These are phyloP conservation scores for Ammospiza nelsoni DNA, from an alignment of 2,113 vertebrate genomes.

Conservation along the genomic window DNA sequence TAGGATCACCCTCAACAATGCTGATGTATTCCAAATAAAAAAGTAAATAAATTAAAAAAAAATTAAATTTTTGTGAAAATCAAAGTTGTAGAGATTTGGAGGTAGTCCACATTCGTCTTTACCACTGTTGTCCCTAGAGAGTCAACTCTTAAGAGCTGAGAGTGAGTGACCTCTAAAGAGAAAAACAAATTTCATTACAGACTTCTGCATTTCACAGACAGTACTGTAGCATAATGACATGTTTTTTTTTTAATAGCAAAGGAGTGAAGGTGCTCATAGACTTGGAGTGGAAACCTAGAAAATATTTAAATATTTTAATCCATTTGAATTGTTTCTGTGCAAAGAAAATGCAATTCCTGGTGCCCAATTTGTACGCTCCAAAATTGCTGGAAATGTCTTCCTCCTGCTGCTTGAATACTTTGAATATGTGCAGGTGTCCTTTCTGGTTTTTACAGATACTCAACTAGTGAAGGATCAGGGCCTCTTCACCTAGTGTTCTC, in stretches of 20 bases:
- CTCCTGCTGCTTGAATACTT: background rate
- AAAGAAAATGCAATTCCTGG: background rate
- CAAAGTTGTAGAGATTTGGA: background rate
- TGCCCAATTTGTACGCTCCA: background rate
- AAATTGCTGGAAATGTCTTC: background rate
- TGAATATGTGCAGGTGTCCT: background rate
- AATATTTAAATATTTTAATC: background rate
- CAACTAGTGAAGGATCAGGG: background rate
- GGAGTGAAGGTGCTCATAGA: background rate
- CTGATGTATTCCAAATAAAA: background rate
- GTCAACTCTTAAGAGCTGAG: background rate
- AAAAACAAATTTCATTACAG: background rate
- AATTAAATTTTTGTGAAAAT: background rate
- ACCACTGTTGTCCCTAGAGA: background rate
- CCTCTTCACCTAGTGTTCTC: background rate
- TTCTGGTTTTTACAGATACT: background rate
- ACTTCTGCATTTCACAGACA: background rate
- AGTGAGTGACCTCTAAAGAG: background rate
- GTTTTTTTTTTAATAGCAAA: background rate
- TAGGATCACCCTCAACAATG: background rate
- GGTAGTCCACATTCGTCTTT: background rate
- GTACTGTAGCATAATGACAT: background rate
- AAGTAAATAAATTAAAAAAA: background rate
- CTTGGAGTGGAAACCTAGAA: background rate
- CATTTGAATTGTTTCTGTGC: background rate